Evolutionary conservation across 2,113 vertebrate species (phyloP), one percentile per base, ranked within the genome.

Genomic region (Cnemophilus loriae): DNA sequence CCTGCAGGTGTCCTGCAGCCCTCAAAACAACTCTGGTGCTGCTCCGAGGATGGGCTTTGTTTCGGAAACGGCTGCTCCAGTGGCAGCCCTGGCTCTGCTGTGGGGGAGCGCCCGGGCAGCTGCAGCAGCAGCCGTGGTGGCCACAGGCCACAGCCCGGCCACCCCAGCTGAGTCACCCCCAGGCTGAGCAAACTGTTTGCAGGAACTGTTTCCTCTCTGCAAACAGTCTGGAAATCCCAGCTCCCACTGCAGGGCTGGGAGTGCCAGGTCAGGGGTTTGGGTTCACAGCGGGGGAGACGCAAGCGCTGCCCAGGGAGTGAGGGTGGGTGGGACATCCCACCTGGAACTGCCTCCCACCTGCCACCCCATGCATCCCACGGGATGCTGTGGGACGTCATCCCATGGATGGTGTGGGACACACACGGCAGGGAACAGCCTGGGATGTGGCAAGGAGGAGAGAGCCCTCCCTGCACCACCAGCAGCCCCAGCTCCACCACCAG

Each of bases 1-100:
- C 96, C 96, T 89, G 89, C 95, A 91, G 95, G 84, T 95, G 95
- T 63, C 91, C 59, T 7, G 6, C 84, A 46, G 49, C 13, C 41
- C 56, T 49, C 78, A 8, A 1, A 64, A 56, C 84, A 84, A 7
- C 20, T 5, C 6, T 9, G 9, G 19, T 0, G 14, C 30, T 18
- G 71, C 55, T 56, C 16, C 0, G 3, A 55, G 84, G 55, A 56
- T 0, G 0, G 26, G 32, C 42, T 87, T 74, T 94, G 96, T 50
- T 64, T 33, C 37, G 92, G 81, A 87, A 86, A 33, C 1, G 0
- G 27, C 82, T 41, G 65, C 57, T 63, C 47, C 42, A 2, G 35
- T 0, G 12, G 35, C 49, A 21, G 57, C 10, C 73, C 75, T 2
- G 0, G 46, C 18, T 28, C 50, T 10, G 21, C 53, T 22, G 30